Conservation (phyloP, 1,140 invertebrate genomes). For the Drosophila setifemur region DNA sequence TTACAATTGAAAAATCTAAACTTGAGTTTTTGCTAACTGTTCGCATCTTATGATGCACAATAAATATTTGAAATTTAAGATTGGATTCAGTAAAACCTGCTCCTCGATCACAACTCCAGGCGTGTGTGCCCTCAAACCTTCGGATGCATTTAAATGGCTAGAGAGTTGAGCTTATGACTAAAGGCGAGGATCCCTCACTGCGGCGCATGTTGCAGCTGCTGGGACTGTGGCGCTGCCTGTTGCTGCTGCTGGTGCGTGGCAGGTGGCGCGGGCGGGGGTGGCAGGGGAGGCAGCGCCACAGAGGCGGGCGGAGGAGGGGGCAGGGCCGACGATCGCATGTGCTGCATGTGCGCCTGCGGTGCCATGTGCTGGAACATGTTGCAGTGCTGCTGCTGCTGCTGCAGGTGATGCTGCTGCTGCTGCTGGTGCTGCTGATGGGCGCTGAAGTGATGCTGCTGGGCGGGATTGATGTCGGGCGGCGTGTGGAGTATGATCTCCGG, state of each 20-base stretch:
- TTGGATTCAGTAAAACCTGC: not conserved
- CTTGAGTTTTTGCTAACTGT: too few species aligned
- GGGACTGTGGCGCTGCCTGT: constrained; percentile 47
- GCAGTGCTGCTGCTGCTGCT: constrained; percentile 73
- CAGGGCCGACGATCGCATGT: constrained; percentile 63
- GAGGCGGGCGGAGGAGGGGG: constrained; percentile 44
- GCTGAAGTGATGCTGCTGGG: constrained; percentile 72
- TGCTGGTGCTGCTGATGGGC: constrained; percentile 62
- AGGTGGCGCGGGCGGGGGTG: constrained; percentile 60
- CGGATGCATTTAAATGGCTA: constrained; percentile 38
- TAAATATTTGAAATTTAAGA: too few species aligned
- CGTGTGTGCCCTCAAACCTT: constrained; percentile 15
- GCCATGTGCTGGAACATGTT: constrained; percentile 81
- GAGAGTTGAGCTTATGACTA: constrained; percentile 50
- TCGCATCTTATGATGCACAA: too few species aligned
- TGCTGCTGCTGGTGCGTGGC: constrained; percentile 66
- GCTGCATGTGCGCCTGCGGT: constrained; percentile 74
- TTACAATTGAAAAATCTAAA: too few species aligned
- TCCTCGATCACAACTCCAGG: constrained; percentile 31
- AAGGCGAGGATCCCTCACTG: constrained; percentile 39
- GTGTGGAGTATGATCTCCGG: constrained; percentile 79
- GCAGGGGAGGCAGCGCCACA: constrained; percentile 36
- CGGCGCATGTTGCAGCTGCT: constrained; percentile 55
- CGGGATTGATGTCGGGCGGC: constrained; percentile 67
- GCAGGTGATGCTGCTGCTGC: constrained; percentile 56